A percentile compares a stretch with the other conserved stretches of the same genome.
phyloP scores from a whole-genome alignment of 1,140 invertebrate species.

The Drosophila pectinifera region DNA sequence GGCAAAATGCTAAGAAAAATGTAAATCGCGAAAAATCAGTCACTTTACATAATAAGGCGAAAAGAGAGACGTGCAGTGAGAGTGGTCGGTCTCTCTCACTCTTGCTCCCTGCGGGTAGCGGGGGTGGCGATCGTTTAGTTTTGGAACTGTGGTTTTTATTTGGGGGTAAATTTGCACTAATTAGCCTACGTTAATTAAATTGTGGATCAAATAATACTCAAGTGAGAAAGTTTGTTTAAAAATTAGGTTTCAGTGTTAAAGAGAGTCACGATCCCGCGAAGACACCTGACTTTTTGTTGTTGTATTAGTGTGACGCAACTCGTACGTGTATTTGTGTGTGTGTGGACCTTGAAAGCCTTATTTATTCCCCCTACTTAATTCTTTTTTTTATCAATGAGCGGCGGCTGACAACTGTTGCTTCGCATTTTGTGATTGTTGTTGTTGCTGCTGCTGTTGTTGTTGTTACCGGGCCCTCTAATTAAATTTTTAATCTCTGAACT shows the following conservation, averaged over 20 bases:
- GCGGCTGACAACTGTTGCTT: conserved; percentile 61
- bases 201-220: neutral
- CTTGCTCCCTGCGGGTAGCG: neutral
- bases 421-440: conserved; percentile 3
- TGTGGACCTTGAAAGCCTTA: conserved; percentile 63
- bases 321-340: conserved; percentile 12
- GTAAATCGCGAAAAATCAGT: conserved; percentile 25
- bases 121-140: conserved; percentile 21
- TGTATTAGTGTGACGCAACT: conserved; percentile 60
- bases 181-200: neutral
- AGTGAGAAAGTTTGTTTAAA: neutral
- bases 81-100: conserved; percentile 2
- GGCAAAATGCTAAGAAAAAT: conserved; percentile 16
- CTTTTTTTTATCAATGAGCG: conserved; percentile 64
- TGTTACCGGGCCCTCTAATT: conserved; percentile 68
- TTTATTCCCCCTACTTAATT: conserved; percentile 28
- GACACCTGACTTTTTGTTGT: conserved; percentile 66
- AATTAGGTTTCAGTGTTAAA: neutral
- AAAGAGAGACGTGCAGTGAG: conserved; percentile 43
- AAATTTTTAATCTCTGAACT: conserved; percentile 70
- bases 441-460: conserved; percentile 4
- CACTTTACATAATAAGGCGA: conserved; percentile 82
- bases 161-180: conserved; percentile 6
- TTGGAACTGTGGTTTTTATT: neutral
- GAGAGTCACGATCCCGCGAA: conserved; percentile 32